Evolutionary conservation across 2,888 invertebrate genomes (phyloP).

Genomic region (Drosophila subsilvestris): DNA sequence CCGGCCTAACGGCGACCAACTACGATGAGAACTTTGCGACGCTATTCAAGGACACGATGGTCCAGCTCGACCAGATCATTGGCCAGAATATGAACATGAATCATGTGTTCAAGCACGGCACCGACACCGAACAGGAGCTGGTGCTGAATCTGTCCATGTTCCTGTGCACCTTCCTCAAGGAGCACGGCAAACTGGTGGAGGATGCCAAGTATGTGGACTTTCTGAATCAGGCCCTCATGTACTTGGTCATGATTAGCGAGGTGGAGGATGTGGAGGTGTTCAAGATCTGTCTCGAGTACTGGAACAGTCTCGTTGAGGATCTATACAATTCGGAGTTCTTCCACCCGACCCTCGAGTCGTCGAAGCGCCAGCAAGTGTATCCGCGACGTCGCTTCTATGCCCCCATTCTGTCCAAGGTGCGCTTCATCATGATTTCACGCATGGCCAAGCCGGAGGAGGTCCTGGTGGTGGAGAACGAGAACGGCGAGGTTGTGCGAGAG

Average conservation of each 20-base stretch:
- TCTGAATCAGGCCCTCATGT: slow-evolving; percentile 92
- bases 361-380: slow-evolving; percentile 80
- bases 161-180: slow-evolving; percentile 97
- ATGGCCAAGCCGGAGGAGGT: slow-evolving; percentile 99
- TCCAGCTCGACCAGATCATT: slow-evolving; percentile 95
- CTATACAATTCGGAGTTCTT: slow-evolving; percentile 95
- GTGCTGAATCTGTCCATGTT: slow-evolving; percentile 99
- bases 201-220: slow-evolving; percentile 90
- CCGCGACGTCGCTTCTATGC: slow-evolving; percentile 90
- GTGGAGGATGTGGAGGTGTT: slow-evolving; percentile 99
- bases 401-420: slow-evolving; percentile 92
- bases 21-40: slow-evolving; percentile 97
- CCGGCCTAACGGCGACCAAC: slow-evolving; percentile 93
- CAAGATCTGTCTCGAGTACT: slow-evolving; percentile 99
- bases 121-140: slow-evolving; percentile 99
- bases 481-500: slow-evolving; percentile 99
- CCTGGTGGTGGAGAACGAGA: slow-evolving; percentile 99
- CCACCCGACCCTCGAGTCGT: slow-evolving; percentile 81
- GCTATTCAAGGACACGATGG: slow-evolving; percentile 96
- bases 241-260: slow-evolving; percentile 96
- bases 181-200: slow-evolving; percentile 95
- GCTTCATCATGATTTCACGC: slow-evolving; percentile 99
- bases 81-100: slow-evolving; percentile 96
- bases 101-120: slow-evolving; percentile 96
- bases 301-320: slow-evolving; percentile 97